Percentiles rank a stretch among this genome's conserved stretches.
Conservation (phyloP, 2,113 vertebrate species). For the Pao palembangensis region DNA sequence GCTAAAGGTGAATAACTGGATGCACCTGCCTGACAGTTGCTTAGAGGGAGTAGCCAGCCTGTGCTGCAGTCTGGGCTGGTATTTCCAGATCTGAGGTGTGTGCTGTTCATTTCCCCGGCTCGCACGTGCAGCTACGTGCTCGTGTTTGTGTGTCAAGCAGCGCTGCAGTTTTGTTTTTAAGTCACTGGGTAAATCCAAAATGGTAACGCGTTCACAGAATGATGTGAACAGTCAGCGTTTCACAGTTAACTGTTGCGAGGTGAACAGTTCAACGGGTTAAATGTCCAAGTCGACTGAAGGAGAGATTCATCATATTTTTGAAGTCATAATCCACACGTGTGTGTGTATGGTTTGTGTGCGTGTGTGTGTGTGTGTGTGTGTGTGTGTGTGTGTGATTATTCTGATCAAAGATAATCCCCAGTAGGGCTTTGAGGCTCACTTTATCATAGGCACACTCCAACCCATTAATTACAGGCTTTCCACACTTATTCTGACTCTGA, state of each 20-base stretch:
- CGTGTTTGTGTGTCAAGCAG: constrained; percentile 14
- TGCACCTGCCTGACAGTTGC: constrained; percentile 33
- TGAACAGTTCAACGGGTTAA: no score
- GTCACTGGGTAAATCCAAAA: neutral
- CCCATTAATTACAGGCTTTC: no score
- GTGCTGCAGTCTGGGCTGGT: constrained; percentile 34
- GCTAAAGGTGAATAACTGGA: constrained; percentile 26
- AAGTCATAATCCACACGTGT: neutral
- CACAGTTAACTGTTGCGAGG: no score
- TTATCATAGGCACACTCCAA: no score
- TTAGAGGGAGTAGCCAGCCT: constrained; percentile 38
- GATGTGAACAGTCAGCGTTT: no score
- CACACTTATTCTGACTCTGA: no score
- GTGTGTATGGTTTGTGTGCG: no score
- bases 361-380: no score
- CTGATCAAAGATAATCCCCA: neutral
- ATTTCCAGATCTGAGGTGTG: constrained; percentile 49
- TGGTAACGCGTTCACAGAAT: no score
- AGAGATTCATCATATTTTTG: neutral
- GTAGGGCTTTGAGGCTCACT: no score
- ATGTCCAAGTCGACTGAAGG: no score
- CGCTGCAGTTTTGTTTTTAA: neutral
- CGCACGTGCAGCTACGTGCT: neutral
- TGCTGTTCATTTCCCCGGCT: neutral
- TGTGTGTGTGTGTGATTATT: neutral